Evolutionary conservation across 2,113 vertebrate genomes (phyloP).

Genomic region (Mola mola): DNA sequence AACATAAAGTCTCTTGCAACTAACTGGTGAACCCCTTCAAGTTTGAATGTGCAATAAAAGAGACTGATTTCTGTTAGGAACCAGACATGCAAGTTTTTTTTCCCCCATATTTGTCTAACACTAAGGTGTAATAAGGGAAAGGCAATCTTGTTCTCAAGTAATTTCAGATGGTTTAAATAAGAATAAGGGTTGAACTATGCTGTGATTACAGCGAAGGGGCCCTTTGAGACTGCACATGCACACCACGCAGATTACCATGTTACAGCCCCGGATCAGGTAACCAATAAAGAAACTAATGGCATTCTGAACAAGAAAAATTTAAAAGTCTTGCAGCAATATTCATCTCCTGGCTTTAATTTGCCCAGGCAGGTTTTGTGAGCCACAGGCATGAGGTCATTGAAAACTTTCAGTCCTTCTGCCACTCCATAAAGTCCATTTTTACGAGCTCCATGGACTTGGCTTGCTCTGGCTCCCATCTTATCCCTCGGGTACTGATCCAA

Average conservation of each 20-base stretch:
- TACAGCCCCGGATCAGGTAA: neutral
- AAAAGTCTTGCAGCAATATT: neutral
- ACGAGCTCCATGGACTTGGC: neutral
- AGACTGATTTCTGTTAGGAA: too few species aligned
- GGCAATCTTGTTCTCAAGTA: too few species aligned
- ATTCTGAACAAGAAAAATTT: neutral
- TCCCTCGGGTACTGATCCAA: neutral
- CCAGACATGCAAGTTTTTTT: too few species aligned
- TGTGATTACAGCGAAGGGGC: too few species aligned
- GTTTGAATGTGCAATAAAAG: too few species aligned
- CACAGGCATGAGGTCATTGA: constrained; percentile 7
- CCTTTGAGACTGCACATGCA: neutral
- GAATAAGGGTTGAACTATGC: too few species aligned
- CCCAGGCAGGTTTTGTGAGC: neutral
- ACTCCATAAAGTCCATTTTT: neutral
- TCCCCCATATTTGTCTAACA: too few species aligned
- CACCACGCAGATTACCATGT: neutral
- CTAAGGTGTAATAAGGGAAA: too few species aligned
- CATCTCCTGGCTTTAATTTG: neutral
- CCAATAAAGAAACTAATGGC: neutral
- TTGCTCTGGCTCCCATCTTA: constrained; percentile 1
- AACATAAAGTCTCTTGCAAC: too few species aligned
- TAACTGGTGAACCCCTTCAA: too few species aligned
- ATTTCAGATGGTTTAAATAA: too few species aligned
- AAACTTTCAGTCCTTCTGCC: neutral